phyloP scores from a whole-genome alignment of 2,888 invertebrate genomes.

The Seira ritae region DNA sequence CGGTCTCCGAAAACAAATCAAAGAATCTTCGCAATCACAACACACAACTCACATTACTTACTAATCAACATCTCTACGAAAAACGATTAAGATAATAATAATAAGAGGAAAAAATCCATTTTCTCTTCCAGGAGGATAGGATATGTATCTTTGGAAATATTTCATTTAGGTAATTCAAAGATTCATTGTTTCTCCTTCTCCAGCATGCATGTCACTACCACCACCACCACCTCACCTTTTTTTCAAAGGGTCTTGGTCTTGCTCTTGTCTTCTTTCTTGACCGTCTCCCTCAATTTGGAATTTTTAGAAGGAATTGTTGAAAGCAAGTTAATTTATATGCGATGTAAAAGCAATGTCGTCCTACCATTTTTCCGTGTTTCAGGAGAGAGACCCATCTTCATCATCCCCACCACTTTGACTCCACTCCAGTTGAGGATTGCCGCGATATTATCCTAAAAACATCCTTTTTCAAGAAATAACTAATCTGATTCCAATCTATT shows the following conservation, averaged over 20 bases:
- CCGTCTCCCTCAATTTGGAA: not conserved
- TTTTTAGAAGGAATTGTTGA: constrained; percentile 40
- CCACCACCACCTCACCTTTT: no score
- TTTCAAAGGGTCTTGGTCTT: no score
- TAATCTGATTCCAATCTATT: constrained; percentile 36
- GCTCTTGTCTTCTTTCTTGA: no score
- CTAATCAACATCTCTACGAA: not conserved
- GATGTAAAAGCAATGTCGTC: constrained; percentile 48
- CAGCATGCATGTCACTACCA: no score
- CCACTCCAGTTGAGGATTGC: not conserved
- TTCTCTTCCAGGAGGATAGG: no score
- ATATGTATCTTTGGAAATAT: no score
- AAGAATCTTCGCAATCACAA: not conserved
- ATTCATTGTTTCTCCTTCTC: no score
- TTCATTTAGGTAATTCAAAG: no score
- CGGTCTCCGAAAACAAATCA: not conserved
- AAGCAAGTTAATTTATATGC: constrained; percentile 53
- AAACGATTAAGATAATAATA: constrained; percentile 14
- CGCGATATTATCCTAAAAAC: constrained; percentile 8
- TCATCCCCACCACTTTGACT: constrained; percentile 21
- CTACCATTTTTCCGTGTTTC: constrained; percentile 23
- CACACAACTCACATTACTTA: no score
- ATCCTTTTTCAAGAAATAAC: constrained; percentile 27
- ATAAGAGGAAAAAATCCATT: not conserved
- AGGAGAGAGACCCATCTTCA: constrained; percentile 36